Conservation (phyloP, 2,113 vertebrate species). For the Turdus rufiventris region DNA sequence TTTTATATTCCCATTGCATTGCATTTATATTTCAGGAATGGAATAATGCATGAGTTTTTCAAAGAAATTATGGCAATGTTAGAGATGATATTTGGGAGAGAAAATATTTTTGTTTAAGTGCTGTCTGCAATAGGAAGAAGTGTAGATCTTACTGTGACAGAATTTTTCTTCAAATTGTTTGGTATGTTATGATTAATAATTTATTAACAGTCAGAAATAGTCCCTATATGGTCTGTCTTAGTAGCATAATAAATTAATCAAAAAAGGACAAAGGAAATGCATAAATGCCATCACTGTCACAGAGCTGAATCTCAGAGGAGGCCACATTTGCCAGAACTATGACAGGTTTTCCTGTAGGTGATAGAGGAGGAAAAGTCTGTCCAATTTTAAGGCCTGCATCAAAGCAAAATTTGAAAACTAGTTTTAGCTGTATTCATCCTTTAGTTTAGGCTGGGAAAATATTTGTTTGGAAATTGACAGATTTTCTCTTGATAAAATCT, state of each 20-base stretch:
- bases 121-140: neutral
- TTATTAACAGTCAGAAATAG: neutral
- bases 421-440: neutral
- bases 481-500: neutral
- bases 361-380: neutral
- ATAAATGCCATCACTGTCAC: neutral
- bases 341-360: neutral
- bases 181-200: neutral
- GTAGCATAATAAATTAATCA: neutral
- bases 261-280: neutral
- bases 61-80: neutral
- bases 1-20: neutral
- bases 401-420: neutral
- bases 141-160: neutral
- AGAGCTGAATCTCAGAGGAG: rapidly evolving
- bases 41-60: neutral
- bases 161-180: neutral
- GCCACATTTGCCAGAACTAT: neutral
- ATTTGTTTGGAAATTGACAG: neutral
- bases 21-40: neutral
- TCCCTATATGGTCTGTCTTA: neutral
- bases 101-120: neutral
- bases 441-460: neutral
- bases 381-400: neutral
- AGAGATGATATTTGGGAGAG: neutral